Conservation (phyloP, 2,113 vertebrate species). For the Gobius niger region DNA sequence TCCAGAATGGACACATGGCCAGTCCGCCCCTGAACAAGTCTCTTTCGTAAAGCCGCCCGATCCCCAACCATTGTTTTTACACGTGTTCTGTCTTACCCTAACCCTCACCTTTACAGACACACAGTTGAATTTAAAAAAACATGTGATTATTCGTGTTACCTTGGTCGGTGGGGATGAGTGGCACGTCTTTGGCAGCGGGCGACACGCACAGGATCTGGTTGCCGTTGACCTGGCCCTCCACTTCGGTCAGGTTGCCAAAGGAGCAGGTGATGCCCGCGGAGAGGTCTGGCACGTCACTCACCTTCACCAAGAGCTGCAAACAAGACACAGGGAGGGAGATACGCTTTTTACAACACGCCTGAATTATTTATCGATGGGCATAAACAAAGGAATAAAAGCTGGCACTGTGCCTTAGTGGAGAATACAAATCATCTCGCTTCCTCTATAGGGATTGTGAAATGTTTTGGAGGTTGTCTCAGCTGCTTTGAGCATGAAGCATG, state of each 20-base stretch:
- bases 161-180: constrained; percentile 90
- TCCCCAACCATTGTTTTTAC: too few relatives aligned
- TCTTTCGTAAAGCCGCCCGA: too few relatives aligned
- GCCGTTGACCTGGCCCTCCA: constrained; percentile 88
- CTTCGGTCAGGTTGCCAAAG: constrained; percentile 94
- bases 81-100: too few relatives aligned
- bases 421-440: constrained; percentile 1
- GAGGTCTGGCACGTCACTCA: constrained; percentile 91
- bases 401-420: not conserved
- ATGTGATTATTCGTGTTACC: constrained; percentile 70
- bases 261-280: constrained; percentile 88
- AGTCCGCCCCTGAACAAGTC: too few relatives aligned
- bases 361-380: constrained; percentile 2
- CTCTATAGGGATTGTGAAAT: not conserved
- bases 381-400: not conserved
- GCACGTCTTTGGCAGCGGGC: constrained; percentile 89
- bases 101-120: too few relatives aligned
- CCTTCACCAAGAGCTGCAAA: constrained; percentile 87
- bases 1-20: too few relatives aligned
- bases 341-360: not conserved
- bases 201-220: constrained; percentile 90
- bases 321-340: not conserved
- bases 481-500: not conserved
- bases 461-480: not conserved
- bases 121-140: too few relatives aligned